These are phyloP conservation scores for Cryptotermes secundus DNA, from an alignment of 1,140 invertebrate species.

Conservation along the genomic window DNA sequence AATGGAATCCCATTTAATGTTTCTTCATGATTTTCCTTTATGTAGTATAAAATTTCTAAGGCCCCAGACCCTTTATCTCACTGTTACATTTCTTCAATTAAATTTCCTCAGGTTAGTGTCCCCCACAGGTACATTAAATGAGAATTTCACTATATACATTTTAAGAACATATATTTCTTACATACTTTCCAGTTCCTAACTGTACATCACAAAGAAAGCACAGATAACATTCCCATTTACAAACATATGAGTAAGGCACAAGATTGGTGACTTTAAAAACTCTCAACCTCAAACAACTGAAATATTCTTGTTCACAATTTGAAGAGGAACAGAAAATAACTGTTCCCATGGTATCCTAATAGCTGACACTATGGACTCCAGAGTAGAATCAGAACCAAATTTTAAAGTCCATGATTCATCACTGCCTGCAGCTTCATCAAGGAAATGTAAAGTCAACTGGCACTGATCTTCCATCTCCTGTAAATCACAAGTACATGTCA, in stretches of 20 bases:
- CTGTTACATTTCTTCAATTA: too few species aligned
- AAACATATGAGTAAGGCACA: not conserved
- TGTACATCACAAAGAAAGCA: not conserved
- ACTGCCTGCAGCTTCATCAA: slow-evolving; percentile 17
- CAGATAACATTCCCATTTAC: not conserved
- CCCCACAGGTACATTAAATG: too few species aligned
- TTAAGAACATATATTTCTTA: too few species aligned
- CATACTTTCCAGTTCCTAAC: too few species aligned
- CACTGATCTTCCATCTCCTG: slow-evolving; percentile 20
- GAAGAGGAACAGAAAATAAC: slow-evolving; percentile 11
- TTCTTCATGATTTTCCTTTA: too few species aligned
- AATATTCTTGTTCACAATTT: not conserved
- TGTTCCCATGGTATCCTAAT: slow-evolving; percentile 18
- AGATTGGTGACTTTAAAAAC: too few species aligned
- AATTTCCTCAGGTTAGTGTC: too few species aligned
- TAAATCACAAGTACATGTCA: not conserved
- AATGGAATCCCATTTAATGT: not conserved
- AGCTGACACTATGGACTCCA: not conserved
- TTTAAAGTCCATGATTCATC: not conserved
- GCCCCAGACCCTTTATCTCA: too few species aligned
- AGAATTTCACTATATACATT: too few species aligned
- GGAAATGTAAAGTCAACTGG: not conserved
- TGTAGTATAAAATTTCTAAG: not conserved
- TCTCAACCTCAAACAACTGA: not conserved
- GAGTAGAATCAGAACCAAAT: not conserved